Base-by-base conservation (phyloP, 2,888 invertebrate species). In the Macrosoma leucophasiata region DNA sequence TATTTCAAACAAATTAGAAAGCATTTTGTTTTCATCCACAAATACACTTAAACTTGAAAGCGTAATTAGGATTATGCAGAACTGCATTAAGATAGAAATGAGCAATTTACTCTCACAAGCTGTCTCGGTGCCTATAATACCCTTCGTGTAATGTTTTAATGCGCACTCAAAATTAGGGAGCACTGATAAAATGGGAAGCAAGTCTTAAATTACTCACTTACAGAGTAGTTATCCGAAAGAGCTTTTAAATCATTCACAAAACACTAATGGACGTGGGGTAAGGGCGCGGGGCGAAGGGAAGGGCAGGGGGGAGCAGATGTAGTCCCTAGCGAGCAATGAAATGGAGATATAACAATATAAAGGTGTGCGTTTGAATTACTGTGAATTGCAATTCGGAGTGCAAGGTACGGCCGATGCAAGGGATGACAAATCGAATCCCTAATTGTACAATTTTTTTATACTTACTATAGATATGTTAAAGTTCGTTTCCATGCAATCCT, bases 241-340 rank as follows among this genome's bases (percentile, higher is more conserved):
- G 82, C 82, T 84, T 84, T 84, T 84, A 84, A 84, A 84, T 84
- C 82, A 84, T 84, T 84, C 84, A 84, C 84, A 84, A 84, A 84
- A 84, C 82, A 84, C 84, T 84, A 82, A 84, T 84, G 82, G 82
- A 82, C 81, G 81, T 71, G 73, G 81, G 71, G 77, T 57, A 52
- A 47, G 53, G 57, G 60, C 60, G 65, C 62, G 39, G 62, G 50
- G 58, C 55, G 64, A 54, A n/a, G n/a, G n/a, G 52, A 42, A 46
- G 48, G 45, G 50, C 44, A 55, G 58, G 58, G 60, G 54, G 54
- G 54, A 61, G 71, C 71, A 73, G 78, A 71, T 75, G 74, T 68
- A 74, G 58, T 79, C 81, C 77, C 79, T 50, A 53, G 72, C 66
- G 70, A 62, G 81, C 82, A 77, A 78, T 81, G 77, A 81, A 56